Conservation (phyloP, 2,888 invertebrate species). For the Gisinianus flammeolus region DNA sequence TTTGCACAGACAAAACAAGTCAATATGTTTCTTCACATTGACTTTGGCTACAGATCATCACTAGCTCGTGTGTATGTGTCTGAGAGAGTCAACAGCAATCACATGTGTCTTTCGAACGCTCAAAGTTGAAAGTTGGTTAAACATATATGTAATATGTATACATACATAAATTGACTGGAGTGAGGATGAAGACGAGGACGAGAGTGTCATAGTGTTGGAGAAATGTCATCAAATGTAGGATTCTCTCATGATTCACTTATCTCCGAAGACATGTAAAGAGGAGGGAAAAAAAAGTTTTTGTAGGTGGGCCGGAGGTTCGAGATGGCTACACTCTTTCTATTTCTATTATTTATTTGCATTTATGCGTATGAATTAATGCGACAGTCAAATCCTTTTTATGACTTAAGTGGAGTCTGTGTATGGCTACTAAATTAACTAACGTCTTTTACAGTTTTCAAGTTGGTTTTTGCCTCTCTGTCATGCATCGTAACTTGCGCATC, state of each 20-base stretch:
- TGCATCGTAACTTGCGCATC: not conserved
- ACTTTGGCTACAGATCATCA: not conserved
- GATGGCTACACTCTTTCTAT: constrained; percentile 13
- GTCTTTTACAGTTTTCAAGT: constrained; percentile 6
- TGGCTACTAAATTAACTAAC: not conserved
- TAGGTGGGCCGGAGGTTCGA: constrained; percentile 18
- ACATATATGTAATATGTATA: not conserved
- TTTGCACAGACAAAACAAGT: not conserved
- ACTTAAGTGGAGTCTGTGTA: constrained; percentile 24
- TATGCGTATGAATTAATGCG: constrained; percentile 23
- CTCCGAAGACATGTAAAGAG: not conserved
- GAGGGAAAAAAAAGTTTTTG: not conserved
- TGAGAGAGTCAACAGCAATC: no score
- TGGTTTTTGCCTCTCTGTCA: not conserved
- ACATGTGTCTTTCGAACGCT: no score
- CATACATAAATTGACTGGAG: not conserved
- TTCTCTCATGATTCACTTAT: constrained; percentile 23
- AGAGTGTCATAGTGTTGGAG: not conserved
- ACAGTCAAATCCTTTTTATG: constrained; percentile 27
- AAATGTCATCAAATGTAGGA: constrained; percentile 25
- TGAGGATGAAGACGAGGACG: not conserved
- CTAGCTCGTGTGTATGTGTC: no score
- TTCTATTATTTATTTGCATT: constrained; percentile 31
- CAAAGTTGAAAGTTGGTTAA: not conserved
- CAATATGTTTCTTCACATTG: not conserved